A percentile compares a stretch with the other conserved stretches of the same genome.
phyloP scores from a whole-genome alignment of 2,797 vertebrate genomes.

The Semotilus atromaculatus region DNA sequence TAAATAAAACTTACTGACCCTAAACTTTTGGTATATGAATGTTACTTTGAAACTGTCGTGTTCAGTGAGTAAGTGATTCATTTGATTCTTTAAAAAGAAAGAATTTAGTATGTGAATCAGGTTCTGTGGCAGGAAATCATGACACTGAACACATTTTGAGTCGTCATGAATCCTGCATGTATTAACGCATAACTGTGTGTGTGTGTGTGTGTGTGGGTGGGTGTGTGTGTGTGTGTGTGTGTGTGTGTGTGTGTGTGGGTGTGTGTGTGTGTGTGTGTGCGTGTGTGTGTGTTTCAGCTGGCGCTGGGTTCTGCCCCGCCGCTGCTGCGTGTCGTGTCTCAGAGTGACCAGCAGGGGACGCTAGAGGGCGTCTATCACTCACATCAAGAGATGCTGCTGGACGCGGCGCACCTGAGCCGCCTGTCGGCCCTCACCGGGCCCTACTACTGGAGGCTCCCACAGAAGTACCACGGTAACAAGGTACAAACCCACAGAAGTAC shows the following conservation, averaged over 20 bases:
- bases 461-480: constrained; percentile 83
- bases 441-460: constrained; percentile 89
- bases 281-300: constrained; percentile 74
- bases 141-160: not conserved
- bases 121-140: not conserved
- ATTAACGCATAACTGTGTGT: not conserved
- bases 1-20: too few relatives aligned
- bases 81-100: not conserved
- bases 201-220: constrained; percentile 21
- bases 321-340: constrained; percentile 81
- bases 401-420: constrained; percentile 74
- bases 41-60: too few relatives aligned
- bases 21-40: too few relatives aligned
- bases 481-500: constrained; percentile 63
- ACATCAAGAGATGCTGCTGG: constrained; percentile 80
- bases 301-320: constrained; percentile 66
- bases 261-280: not conserved
- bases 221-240: not conserved
- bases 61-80: not conserved
- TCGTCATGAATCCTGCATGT: not conserved
- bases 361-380: constrained; percentile 83
- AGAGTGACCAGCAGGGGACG: constrained; percentile 81
- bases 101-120: too few relatives aligned
- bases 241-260: constrained; percentile 23
- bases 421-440: constrained; percentile 74